Base-by-base conservation (phyloP, 2,113 vertebrate species). In the Nymphicus hollandicus region DNA sequence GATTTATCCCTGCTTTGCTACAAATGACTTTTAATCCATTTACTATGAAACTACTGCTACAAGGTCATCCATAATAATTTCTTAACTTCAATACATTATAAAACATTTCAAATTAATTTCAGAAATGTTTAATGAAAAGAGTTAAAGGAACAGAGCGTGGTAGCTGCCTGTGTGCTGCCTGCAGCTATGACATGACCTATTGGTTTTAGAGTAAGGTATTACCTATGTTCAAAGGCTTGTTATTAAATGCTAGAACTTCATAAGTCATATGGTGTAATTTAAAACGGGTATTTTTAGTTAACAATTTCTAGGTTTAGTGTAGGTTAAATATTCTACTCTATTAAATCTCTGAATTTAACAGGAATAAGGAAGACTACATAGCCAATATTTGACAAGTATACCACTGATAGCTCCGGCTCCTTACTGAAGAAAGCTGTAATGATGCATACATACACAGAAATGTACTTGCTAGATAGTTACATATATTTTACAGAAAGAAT, bases 61-160 rank as follows among this genome's bases (percentile, higher is more conserved):
- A 88, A 95, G 72, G 63, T 77, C 47, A 81, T 60, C 76, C 47
- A 80, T 70, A 92, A 90, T 60, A 86, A 92, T 53, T 6, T 68
- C 44, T 92, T 93, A 91, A 63, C 50, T 85, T 95, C 58, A 89
- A 83, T 39, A 72, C 35, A 85, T 89, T 88, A 83, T 71, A 87
- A 91, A 53, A 89, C 66, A 89, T 63, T 93, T 96, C 73, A 73
- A 88, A 90, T 37, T 61, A 64, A 94, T 76, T 94, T 91, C 64
- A 82, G 69, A 94, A 88, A 85, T 46, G 10, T 81, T 88, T 94
- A 96, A 95, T 91, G 10, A 95, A 87, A 60, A 87, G 2, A 0
- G 63, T 92, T 96, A 88, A 94, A 94, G 60, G 60, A 93, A 74
- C 14, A 82, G 25, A 95, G 31, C 19, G 55, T 8, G 2, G 9